Base-by-base conservation (phyloP, 2,888 invertebrate species). In the Pecten maximus region DNA sequence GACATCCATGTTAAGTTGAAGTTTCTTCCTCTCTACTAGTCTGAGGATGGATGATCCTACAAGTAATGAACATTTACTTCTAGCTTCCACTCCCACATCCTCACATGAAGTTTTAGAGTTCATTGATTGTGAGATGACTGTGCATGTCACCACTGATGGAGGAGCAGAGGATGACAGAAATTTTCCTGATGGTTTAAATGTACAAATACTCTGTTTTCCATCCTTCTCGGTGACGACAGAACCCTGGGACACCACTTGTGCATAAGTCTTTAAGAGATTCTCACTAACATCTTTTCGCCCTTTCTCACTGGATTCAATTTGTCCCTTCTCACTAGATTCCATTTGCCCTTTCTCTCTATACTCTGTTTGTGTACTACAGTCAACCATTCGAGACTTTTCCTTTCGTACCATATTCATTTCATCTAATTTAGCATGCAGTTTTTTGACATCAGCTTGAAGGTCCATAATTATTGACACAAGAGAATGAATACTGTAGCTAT, bases 381-480 rank as follows among this genome's bases (percentile, higher is more conserved):
- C 74, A 0, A 74, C 74, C 74, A 35, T 35, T 35, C 35, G 28
- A 6, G 16, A 23, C 15, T 74, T 74, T 35, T 74, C 74, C 8
- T 74, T 74, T 74, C 23, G 74, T 74, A 35, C 28, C 8, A 23
- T 74, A 10, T 23, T 74, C 74, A 74, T 74, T 74, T 74, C 74
- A 74, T 74, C 74, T 74, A 74, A 74, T 23, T 74, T 74, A 10
- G 74, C 8, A 74, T 74, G 74, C 0, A 74, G 74, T 35, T 6
- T 74, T 74, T 74, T 74, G 74, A 74, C 74, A 74, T 74, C 74
- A 74, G 74, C 74, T 35, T 74, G 28, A 74, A 74, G 74, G 28
- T 74, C 74, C 23, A 28, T 74, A 35, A 74, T 74, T 10, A 74
- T 28, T 35, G 74, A 74, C 23, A 74, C 74, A 74, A 74, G 74